Percentiles rank a stretch among this genome's conserved stretches.
These are phyloP conservation scores for Drymodes brunneopygia DNA, from an alignment of 2,113 vertebrate genomes.

Conservation along the genomic window DNA sequence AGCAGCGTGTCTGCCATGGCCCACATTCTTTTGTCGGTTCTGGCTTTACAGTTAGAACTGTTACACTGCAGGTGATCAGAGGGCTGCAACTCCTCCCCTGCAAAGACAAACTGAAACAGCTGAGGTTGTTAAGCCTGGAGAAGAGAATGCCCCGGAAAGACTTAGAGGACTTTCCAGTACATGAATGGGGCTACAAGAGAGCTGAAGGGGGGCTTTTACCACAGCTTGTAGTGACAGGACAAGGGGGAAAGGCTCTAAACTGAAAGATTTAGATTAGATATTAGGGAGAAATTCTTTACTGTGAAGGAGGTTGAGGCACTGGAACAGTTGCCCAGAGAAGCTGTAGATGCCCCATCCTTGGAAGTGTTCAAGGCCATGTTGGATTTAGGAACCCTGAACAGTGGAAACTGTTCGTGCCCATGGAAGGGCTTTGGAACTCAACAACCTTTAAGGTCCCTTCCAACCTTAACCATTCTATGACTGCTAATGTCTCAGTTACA, in stretches of 20 bases:
- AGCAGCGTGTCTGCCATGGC: background rate
- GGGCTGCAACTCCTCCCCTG: background rate
- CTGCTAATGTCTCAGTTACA: background rate
- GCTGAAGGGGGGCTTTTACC: background rate
- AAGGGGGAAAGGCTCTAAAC: background rate
- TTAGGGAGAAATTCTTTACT: background rate
- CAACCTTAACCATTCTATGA: background rate
- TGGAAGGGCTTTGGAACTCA: fast-evolving
- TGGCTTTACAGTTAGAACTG: background rate
- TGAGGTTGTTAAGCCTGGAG: background rate
- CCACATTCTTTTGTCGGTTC: background rate
- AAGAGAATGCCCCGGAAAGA: background rate
- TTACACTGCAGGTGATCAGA: background rate
- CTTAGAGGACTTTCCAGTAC: background rate
- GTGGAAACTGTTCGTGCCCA: background rate
- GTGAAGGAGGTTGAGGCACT: background rate
- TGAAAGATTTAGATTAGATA: background rate
- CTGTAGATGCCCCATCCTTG: background rate
- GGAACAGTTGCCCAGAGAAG: background rate
- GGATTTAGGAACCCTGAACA: background rate
- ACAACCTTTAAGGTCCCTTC: background rate
- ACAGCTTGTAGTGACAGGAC: background rate
- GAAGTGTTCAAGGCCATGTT: background rate
- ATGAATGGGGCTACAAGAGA: background rate
- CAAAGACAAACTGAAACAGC: background rate